phyloP scores from a whole-genome alignment of 2,888 invertebrate genomes.

The Parnassius glacialis region DNA sequence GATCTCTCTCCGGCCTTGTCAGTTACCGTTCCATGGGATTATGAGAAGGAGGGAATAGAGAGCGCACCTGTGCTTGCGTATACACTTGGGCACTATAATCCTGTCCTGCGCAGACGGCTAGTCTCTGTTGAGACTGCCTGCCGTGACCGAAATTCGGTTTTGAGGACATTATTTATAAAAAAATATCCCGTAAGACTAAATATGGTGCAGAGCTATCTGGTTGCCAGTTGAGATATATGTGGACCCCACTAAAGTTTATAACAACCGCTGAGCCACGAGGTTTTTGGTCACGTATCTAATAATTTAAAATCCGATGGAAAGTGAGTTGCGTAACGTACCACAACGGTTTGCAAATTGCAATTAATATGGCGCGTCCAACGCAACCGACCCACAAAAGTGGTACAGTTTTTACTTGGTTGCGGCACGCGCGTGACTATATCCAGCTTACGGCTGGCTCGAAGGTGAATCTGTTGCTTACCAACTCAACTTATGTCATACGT shows the following conservation, averaged over 20 bases:
- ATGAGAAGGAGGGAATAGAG: too few species aligned
- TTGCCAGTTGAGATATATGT: background rate
- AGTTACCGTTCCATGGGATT: too few species aligned
- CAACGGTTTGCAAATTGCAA: conserved; percentile 38
- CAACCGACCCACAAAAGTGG: conserved; percentile 33
- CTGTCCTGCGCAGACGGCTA: too few species aligned
- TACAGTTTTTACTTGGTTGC: conserved; percentile 15
- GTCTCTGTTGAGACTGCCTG: too few species aligned
- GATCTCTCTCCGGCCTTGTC: too few species aligned
- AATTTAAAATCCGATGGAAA: conserved; percentile 36
- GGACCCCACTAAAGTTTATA: background rate
- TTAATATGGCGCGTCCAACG: conserved; percentile 38
- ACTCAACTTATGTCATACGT: conserved; percentile 12
- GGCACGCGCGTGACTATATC: conserved; percentile 23
- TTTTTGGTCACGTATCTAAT: background rate
- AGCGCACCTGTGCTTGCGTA: too few species aligned
- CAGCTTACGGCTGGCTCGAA: conserved; percentile 9
- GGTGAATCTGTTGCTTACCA: conserved; percentile 1
- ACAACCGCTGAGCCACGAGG: background rate
- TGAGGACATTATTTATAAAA: too few species aligned
- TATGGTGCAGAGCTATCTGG: too few species aligned
- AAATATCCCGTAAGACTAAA: too few species aligned
- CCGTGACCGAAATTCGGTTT: too few species aligned
- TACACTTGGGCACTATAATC: too few species aligned
- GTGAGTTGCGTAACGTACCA: conserved; percentile 37